Evolutionary conservation across 2,797 vertebrate genomes (phyloP).

Genomic region (Sylvilagus floridanus): DNA sequence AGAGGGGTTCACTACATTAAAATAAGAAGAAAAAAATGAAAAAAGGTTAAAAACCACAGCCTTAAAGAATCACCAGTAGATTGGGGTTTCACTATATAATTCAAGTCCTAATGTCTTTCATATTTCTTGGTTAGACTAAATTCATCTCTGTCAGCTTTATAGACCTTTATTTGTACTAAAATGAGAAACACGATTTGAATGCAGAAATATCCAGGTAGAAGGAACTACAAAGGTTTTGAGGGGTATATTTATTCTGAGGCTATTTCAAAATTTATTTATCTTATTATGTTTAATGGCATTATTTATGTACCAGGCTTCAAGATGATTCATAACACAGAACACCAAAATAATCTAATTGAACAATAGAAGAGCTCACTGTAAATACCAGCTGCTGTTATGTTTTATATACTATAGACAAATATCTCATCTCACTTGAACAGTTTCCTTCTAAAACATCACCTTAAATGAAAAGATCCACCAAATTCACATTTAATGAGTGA

Average conservation of each 20-base stretch:
- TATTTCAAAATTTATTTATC: constrained; percentile 55
- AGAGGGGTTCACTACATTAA: not conserved
- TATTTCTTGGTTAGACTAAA: constrained; percentile 43
- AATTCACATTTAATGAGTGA: not conserved
- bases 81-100: not conserved
- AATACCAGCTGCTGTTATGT: not conserved
- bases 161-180: constrained; percentile 35
- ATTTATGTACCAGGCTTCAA: constrained; percentile 41
- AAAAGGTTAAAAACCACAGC: constrained; percentile 1
- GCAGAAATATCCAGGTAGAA: constrained; percentile 1
- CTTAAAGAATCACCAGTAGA: not conserved
- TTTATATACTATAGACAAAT: not conserved
- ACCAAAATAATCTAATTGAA: constrained; percentile 33
- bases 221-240: not conserved
- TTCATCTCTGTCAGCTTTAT: not conserved
- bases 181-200: constrained; percentile 42
- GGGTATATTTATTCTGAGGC: not conserved
- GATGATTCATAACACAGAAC: not conserved
- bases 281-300: constrained; percentile 38
- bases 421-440: not conserved
- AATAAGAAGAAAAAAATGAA: not conserved
- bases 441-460: constrained; percentile 5
- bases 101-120: not conserved
- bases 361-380: constrained; percentile 8
- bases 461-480: constrained; percentile 2